Evolutionary conservation across 2,888 invertebrate species (phyloP).

Genomic region (Ferrisia virgata): DNA sequence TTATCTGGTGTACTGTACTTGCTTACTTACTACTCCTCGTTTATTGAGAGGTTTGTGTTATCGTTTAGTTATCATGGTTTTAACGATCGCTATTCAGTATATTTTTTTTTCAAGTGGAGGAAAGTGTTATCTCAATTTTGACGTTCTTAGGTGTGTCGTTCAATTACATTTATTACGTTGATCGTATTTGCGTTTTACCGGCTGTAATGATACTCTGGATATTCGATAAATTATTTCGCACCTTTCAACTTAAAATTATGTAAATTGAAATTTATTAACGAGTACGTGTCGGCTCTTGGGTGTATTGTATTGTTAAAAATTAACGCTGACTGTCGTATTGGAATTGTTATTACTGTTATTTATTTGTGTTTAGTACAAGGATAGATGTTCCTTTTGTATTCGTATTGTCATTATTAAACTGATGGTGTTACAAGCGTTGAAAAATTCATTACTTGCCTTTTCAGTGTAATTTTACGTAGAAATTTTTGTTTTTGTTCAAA

Average conservation of each 20-base stretch:
- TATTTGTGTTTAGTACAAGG: background rate
- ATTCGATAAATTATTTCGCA: background rate
- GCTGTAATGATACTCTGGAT: background rate
- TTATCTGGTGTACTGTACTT: no score
- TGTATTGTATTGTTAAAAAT: background rate
- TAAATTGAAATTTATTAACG: background rate
- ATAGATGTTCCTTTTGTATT: background rate
- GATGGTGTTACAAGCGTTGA: background rate
- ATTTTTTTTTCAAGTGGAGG: background rate
- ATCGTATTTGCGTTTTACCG: background rate
- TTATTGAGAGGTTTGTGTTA: background rate
- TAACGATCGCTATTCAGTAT: background rate
- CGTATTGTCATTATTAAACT: background rate
- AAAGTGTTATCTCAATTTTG: conserved; percentile 1
- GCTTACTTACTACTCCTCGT: background rate
- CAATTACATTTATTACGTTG: background rate
- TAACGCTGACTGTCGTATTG: background rate
- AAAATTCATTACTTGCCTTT: background rate
- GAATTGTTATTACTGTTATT: background rate
- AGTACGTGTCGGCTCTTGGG: background rate
- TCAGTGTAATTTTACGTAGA: background rate
- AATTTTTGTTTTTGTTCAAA: background rate
- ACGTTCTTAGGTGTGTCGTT: background rate
- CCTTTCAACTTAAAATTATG: background rate
- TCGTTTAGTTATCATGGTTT: background rate